Base-by-base conservation (phyloP, 2,797 vertebrate genomes). In the Mustela erminea region DNA sequence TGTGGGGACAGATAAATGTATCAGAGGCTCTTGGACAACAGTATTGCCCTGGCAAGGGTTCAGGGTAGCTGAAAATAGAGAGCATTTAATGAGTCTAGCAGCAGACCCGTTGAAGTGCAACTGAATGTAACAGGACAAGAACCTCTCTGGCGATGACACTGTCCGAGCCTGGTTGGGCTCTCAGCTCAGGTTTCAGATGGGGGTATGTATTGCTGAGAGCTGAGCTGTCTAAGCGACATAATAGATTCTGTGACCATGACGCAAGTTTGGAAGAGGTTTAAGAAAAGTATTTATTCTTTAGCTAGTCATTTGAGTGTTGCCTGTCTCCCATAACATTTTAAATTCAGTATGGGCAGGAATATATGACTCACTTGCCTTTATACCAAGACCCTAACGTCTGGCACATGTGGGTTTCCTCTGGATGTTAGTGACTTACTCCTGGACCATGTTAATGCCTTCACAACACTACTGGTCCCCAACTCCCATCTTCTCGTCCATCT, bases 241-340 rank as follows among this genome's bases (percentile, higher is more conserved):
- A 54, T 62, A n/a, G 52, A 68, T 90, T 75, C 87, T 89, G 43
- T 68, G 58, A 94, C 80, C 62, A 41, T 54, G 84, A 97, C 70
- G 74, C 83, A 91, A 43, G 38, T 93, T 75, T 82, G 72, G 77
- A 95, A 95, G 66, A 95, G 80, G n/a, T 81, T 93, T 86, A 70
- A 96, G 81, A 62, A 70, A 96, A 84, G 35, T 9, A 49, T 35
- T 4, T 95, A 25, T 41, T 49, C 32, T 92, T 95, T 21, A 14
- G 38, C 21, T 74, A 60, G 58, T 75, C 72, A 14, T 58, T 92
- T 80, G 43, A 35, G 18, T 68, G 62, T 88, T 83, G 20, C 52
- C 66, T 84, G 5, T 87, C 38, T 82, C 43, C 38, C 3, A 2
- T 20, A 49, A 32, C 58, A 77, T 77, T 86, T 94, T 81, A 52